Percentiles rank a stretch among this genome's conserved stretches.
Conservation (phyloP, 1,140 invertebrate species). For the Bombus ignitus region DNA sequence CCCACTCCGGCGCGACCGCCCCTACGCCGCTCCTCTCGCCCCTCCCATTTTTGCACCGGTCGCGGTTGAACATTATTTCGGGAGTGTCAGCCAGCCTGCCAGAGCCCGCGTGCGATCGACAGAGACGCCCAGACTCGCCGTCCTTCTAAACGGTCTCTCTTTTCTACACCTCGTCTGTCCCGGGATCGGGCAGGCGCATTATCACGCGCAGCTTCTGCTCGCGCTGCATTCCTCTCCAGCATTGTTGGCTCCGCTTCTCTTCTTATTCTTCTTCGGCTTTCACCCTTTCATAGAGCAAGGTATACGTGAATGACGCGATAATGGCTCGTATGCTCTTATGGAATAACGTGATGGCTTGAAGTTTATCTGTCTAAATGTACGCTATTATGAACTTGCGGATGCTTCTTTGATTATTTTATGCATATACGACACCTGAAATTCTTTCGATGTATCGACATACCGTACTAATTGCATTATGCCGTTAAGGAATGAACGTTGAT, state of each 20-base stretch:
- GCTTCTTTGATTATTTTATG: no score
- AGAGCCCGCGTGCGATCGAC: slow-evolving; percentile 42
- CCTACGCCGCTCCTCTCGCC: background rate
- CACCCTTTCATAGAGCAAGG: background rate
- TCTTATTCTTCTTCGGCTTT: background rate
- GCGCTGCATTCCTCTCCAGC: slow-evolving; percentile 13
- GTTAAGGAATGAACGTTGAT: no score
- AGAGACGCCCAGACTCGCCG: slow-evolving; percentile 1
- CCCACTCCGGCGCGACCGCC: background rate
- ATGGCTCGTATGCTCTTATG: no score
- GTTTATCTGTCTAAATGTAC: no score
- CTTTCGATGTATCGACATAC: no score
- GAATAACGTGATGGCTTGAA: no score
- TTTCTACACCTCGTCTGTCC: slow-evolving; percentile 58
- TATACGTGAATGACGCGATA: background rate
- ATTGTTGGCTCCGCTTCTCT: slow-evolving; percentile 16
- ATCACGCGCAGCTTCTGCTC: slow-evolving; percentile 46
- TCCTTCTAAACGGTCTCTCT: slow-evolving; percentile 32
- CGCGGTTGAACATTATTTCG: slow-evolving; percentile 74
- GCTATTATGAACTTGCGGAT: no score
- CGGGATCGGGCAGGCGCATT: slow-evolving; percentile 67
- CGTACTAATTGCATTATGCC: no score
- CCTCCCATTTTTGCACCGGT: background rate
- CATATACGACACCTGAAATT: no score
- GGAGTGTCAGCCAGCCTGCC: slow-evolving; percentile 72